Evolutionary conservation across 2,797 vertebrate genomes (phyloP), one percentile per base, ranked within the genome.

Genomic region (Tadarida brasiliensis): DNA sequence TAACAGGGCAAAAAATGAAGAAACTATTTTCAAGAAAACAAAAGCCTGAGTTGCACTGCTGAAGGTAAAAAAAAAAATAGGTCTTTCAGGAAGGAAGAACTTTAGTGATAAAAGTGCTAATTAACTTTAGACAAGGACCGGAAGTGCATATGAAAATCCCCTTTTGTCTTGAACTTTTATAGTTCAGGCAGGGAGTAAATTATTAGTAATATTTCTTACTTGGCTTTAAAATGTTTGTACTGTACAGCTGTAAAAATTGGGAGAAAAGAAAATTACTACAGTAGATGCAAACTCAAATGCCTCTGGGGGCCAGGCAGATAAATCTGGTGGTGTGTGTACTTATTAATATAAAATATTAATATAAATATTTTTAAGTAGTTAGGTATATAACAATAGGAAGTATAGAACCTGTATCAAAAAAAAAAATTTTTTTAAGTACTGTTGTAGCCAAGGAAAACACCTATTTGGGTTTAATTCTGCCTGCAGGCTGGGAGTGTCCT

Each of bases 11-110:
- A n/a, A 44, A 68, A 49, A 86, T 5, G 12, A 84, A 17, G 44
- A 68, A 78, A 84, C 28, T 3, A 77, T 70, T 81, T 74, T 33
- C n/a, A 89, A 95, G 54, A 61, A 87, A 90, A 83, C 24, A 71
- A 82, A 95, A 95, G 28, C 24, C 85, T 35, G 15, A 61, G 51
- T 73, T 83, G 33, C 26, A 87, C 7, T 3, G 2, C 8, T 89
- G 17, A 30, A 78, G 56, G 59, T 51, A 22, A 80, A 73, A 89
- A 90, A 39, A 78, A 71, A 73, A 82, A 73, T 17, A 1, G n/a
- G 28, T 28, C 86, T 11, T 56, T 33, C 2, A 7, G 49, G n/a
- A 87, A n/a, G 19, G 20, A 89, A 78, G 59, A 90, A 71, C 71
- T 88, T 90, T 67, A 30, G 30, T 33, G 82, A 47, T 39, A 26